phyloP scores from a whole-genome alignment of 2,797 vertebrate genomes.

The Manis crassicaudata region DNA sequence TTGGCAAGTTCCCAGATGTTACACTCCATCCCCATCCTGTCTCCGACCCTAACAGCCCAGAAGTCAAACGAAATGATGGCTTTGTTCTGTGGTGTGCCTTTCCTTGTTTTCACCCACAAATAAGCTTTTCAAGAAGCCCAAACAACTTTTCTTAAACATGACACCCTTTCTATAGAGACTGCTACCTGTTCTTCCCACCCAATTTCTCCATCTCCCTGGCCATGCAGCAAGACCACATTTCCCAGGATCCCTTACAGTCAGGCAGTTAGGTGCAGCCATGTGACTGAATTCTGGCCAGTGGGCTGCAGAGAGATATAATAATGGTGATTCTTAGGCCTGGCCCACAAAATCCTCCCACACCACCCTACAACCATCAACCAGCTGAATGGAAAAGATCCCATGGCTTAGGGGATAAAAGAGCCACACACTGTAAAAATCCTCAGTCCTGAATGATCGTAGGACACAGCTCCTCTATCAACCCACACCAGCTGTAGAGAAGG shows the following conservation, averaged over 20 bases:
- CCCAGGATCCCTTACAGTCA: background rate
- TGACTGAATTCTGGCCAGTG: background rate
- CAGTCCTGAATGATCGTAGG: background rate
- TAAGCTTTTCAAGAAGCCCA: background rate
- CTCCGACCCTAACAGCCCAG: background rate
- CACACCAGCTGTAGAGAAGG: background rate
- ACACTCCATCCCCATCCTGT: fast-evolving
- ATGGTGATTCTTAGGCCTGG: background rate
- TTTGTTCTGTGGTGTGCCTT: background rate
- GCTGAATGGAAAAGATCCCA: background rate
- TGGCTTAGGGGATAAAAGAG: background rate
- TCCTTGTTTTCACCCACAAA: background rate
- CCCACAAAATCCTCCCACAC: background rate
- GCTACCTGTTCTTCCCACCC: background rate
- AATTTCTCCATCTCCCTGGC: background rate
- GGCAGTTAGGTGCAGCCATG: background rate
- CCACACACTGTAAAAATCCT: background rate
- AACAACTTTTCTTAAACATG: conserved; percentile 1
- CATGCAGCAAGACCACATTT: background rate
- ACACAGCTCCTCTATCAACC: background rate
- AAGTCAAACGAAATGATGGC: background rate
- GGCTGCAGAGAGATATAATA: background rate
- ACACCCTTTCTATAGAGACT: background rate
- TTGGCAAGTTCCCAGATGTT: background rate
- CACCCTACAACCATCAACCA: background rate